phyloP scores from a whole-genome alignment of 2,797 vertebrate genomes.

The Cryptoblepharus egeriae region DNA sequence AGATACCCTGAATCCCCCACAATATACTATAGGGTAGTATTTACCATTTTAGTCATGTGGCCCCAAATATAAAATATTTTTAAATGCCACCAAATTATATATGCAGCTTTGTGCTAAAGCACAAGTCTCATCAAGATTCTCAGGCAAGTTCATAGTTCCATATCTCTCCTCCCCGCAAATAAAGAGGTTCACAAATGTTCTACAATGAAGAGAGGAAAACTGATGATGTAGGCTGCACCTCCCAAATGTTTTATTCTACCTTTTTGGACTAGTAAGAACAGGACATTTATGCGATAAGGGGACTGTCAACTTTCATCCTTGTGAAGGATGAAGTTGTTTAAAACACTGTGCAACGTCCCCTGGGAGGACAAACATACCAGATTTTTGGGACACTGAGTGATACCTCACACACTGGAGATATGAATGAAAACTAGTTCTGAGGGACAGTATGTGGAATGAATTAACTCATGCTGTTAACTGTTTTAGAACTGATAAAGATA shows the following conservation, averaged over 20 bases:
- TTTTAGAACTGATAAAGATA: neutral
- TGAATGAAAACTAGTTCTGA: neutral
- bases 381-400: neutral
- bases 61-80: too few species aligned
- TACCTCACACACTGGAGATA: neutral
- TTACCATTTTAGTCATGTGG: neutral
- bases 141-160: neutral
- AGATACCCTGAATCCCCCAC: neutral
- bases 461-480: neutral
- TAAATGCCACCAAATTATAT: neutral
- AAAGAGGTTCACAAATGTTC: neutral
- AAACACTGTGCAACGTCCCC: neutral
- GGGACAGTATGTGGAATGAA: neutral
- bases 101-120: neutral
- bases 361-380: too few species aligned
- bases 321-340: neutral
- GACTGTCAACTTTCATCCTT: neutral
- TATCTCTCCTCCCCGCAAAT: neutral
- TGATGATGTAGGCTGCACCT: neutral
- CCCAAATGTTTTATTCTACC: neutral
- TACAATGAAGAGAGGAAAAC: neutral
- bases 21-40: neutral
- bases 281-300: neutral
- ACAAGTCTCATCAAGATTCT: too few species aligned
- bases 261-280: neutral